Percentiles rank a stretch among this genome's conserved stretches.
Evolutionary conservation across 2,888 invertebrate genomes (phyloP).

Genomic region (Kuschelorhynchus macadamiae): DNA sequence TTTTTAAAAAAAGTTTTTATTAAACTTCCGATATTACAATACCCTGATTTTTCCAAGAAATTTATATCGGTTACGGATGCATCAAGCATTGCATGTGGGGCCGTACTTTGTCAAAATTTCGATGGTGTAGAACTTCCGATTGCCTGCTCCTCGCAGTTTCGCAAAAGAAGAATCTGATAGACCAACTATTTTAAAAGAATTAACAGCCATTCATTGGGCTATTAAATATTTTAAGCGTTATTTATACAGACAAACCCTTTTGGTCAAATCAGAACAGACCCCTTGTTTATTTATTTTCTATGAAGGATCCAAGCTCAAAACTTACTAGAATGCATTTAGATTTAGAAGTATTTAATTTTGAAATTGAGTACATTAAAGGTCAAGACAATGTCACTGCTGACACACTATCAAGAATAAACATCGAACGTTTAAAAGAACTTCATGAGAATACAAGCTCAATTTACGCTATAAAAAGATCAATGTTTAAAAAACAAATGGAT

Average conservation of each 20-base stretch:
- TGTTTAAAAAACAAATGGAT: neutral
- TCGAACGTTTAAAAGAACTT: conserved; percentile 15
- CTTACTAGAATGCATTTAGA: too few relatives aligned
- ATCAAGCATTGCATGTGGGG: conserved; percentile 15
- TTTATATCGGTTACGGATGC: conserved; percentile 19
- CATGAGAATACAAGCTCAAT: conserved; percentile 4
- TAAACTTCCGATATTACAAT: conserved; percentile 37
- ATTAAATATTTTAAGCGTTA: too few relatives aligned
- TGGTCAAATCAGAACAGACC: too few relatives aligned
- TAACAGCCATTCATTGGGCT: too few relatives aligned
- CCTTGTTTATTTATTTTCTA: too few relatives aligned
- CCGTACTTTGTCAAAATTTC: too few relatives aligned
- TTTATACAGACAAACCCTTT: too few relatives aligned
- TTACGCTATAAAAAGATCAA: conserved; percentile 19
- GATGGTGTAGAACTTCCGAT: conserved; percentile 14
- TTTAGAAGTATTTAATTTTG: too few relatives aligned
- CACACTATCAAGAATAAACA: conserved; percentile 18
- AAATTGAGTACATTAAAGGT: too few relatives aligned
- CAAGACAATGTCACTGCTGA: conserved; percentile 7
- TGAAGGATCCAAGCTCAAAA: too few relatives aligned
- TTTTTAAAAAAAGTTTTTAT: conserved; percentile 23
- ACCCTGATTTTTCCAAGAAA: conserved; percentile 26
- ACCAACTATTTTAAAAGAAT: conserved; percentile 2
- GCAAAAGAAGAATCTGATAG: conserved; percentile 25
- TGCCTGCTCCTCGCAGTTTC: conserved; percentile 21